Conservation (phyloP, 1,140 invertebrate species). For the Drosophila repletoides region DNA sequence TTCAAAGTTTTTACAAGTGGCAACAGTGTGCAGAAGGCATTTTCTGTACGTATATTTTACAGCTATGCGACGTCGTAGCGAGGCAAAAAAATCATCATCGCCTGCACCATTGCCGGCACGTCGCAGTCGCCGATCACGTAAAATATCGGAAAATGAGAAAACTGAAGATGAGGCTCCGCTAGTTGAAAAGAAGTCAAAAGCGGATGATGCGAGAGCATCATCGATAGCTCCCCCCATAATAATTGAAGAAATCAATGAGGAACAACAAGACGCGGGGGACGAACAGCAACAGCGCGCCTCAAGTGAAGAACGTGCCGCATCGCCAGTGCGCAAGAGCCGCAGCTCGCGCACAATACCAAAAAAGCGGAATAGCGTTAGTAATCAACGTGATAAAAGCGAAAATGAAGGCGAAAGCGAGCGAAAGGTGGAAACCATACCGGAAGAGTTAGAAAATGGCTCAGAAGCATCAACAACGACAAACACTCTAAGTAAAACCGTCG, state of each 20-base stretch:
- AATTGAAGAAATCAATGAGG: slow-evolving; percentile 54
- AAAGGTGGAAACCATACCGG: slow-evolving; percentile 67
- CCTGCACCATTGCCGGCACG: slow-evolving; percentile 66
- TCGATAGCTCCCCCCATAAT: slow-evolving; percentile 10
- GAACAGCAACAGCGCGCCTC: slow-evolving; percentile 52
- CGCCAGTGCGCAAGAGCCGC: slow-evolving; percentile 67
- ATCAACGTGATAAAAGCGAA: slow-evolving; percentile 41
- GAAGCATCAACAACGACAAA: not conserved
- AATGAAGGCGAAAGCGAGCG: too few species aligned
- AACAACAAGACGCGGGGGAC: slow-evolving; percentile 13
- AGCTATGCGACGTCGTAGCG: slow-evolving; percentile 78
- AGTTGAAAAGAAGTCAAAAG: slow-evolving; percentile 51
- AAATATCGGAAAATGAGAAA: slow-evolving; percentile 61
- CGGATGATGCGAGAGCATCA: slow-evolving; percentile 26
- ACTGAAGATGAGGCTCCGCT: slow-evolving; percentile 41
- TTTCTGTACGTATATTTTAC: slow-evolving; percentile 30
- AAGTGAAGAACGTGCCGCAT: slow-evolving; percentile 58
- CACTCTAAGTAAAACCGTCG: slow-evolving; percentile 20
- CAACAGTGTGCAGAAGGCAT: slow-evolving; percentile 18
- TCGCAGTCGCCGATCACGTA: slow-evolving; percentile 65
- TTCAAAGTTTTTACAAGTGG: slow-evolving; percentile 44
- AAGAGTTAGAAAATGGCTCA: slow-evolving; percentile 59
- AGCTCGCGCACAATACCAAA: slow-evolving; percentile 60
- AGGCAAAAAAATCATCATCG: slow-evolving; percentile 77
- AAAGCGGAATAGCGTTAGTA: slow-evolving; percentile 41